Conservation (phyloP, 23 tunicate species). For the Trididemnum nubilum region DNA sequence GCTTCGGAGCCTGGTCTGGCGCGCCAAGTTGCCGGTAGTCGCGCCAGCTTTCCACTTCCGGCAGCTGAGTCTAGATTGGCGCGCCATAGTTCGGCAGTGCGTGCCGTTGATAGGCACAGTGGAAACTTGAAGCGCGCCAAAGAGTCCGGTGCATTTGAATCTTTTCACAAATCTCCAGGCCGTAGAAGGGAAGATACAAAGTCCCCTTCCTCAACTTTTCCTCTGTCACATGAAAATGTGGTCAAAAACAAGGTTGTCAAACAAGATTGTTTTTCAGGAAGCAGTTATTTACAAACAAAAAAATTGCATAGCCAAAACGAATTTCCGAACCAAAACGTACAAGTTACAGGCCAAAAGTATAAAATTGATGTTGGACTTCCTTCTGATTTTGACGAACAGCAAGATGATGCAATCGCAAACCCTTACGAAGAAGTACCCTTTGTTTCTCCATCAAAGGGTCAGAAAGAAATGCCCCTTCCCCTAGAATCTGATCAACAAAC, state of each 20-base stretch:
- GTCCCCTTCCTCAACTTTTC: constrained; percentile 36
- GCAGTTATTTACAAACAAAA: background rate
- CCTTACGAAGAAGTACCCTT: constrained; percentile 75
- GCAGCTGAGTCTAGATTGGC: constrained; percentile 47
- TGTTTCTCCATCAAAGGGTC: background rate
- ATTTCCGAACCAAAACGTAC: background rate
- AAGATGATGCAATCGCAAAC: constrained; percentile 53
- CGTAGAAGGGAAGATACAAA: constrained; percentile 13
- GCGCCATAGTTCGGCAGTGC: constrained; percentile 79
- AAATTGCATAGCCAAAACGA: background rate
- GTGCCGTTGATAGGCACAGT: constrained; percentile 69
- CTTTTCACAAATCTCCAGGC: constrained; percentile 43
- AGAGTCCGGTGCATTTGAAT: background rate
- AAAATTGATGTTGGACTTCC: background rate
- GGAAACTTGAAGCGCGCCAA: constrained; percentile 58
- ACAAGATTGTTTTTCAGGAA: background rate
- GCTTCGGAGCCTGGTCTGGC: constrained; percentile 42
- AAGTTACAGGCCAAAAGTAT: background rate
- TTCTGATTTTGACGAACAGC: constrained; percentile 45
- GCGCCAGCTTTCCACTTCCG: constrained; percentile 63
- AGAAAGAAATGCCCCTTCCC: background rate
- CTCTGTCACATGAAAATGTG: constrained; percentile 17
- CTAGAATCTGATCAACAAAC: constrained; percentile 42
- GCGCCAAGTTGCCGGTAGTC: constrained; percentile 44
- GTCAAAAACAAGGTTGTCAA: background rate